phyloP scores from a whole-genome alignment of 2,888 invertebrate genomes.

The Melipona bicolor region DNA sequence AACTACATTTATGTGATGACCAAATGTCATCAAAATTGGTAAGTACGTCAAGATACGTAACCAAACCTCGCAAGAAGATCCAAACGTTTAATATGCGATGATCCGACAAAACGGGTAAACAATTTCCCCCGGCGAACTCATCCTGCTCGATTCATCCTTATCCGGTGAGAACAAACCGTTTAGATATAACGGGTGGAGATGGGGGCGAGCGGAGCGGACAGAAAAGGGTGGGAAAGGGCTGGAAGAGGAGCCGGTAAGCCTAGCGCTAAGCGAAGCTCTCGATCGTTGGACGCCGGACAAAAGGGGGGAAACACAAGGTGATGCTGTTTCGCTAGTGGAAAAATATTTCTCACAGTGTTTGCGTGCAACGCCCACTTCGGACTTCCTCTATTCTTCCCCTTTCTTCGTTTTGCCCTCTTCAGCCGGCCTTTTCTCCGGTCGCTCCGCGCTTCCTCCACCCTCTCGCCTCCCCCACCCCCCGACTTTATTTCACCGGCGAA shows the following conservation, averaged over 20 bases:
- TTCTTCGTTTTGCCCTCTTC: constrained; percentile 64
- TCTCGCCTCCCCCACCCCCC: constrained; percentile 64
- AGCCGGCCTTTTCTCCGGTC: constrained; percentile 67
- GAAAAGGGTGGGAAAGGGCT: neutral
- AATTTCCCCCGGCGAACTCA: too few relatives aligned
- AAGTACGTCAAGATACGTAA: too few relatives aligned
- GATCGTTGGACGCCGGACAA: constrained; percentile 31
- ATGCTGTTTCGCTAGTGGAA: constrained; percentile 75
- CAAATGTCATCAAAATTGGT: too few relatives aligned
- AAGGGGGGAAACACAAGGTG: constrained; percentile 45
- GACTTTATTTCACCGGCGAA: constrained; percentile 76
- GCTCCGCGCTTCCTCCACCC: constrained; percentile 63
- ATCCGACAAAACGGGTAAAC: neutral
- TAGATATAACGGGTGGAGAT: neutral
- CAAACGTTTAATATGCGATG: neutral
- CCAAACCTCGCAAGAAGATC: too few relatives aligned
- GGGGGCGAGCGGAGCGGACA: neutral
- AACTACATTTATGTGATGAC: too few relatives aligned
- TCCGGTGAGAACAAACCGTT: neutral
- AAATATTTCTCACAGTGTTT: constrained; percentile 82
- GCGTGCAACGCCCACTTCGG: constrained; percentile 75
- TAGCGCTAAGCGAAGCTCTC: constrained; percentile 4
- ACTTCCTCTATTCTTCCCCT: constrained; percentile 68
- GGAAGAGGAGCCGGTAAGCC: neutral
- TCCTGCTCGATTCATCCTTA: neutral